A percentile compares a stretch with the other conserved stretches of the same genome.
phyloP scores from a whole-genome alignment of 2,113 vertebrate genomes.

The Sapayoa aenigma region DNA sequence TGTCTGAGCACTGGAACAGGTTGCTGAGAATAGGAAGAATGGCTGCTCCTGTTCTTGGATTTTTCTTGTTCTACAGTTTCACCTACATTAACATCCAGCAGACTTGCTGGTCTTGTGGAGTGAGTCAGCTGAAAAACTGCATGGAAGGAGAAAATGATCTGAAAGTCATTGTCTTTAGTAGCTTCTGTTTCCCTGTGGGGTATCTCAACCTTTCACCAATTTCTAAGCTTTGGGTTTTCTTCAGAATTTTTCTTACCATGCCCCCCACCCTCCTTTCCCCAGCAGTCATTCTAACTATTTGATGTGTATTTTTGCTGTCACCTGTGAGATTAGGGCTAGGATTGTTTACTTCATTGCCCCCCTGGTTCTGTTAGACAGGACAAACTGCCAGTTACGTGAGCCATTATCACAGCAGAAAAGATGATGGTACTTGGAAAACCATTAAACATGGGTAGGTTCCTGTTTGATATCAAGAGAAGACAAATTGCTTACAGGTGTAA shows the following conservation, averaged over 20 bases:
- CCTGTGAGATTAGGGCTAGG: background rate
- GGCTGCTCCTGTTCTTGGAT: background rate
- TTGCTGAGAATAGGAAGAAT: background rate
- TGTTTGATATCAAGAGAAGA: background rate
- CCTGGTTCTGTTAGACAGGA: background rate
- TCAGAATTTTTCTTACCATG: background rate
- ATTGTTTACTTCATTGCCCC: background rate
- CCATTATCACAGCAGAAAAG: background rate
- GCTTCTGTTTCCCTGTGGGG: fast-evolving
- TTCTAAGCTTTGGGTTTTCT: background rate
- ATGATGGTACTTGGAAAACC: background rate
- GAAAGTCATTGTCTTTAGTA: background rate
- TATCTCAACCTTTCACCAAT: background rate
- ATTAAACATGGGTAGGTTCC: background rate
- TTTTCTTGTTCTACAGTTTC: background rate
- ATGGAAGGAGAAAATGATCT: background rate
- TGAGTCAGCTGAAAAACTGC: background rate
- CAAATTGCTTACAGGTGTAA: background rate
- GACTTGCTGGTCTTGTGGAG: background rate
- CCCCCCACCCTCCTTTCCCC: background rate
- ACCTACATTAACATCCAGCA: background rate
- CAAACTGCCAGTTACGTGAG: background rate
- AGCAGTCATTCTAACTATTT: background rate
- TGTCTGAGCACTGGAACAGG: background rate
- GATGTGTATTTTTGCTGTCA: background rate